Percentiles rank a stretch among this genome's conserved stretches.
phyloP scores from a whole-genome alignment of 2,113 vertebrate genomes.

The Trochalopteron elliotii region DNA sequence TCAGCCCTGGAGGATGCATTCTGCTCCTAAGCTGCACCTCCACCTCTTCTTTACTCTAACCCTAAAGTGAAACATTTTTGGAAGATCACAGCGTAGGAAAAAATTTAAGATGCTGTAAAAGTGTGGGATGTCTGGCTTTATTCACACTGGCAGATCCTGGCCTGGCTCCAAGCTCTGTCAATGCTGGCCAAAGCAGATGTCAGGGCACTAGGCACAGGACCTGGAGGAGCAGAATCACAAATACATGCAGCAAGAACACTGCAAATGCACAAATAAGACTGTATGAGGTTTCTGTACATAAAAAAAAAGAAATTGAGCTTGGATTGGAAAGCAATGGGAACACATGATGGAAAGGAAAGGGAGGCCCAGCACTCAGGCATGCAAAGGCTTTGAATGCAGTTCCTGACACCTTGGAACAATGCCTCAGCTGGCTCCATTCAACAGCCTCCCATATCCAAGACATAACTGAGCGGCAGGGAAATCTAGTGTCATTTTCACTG shows the following conservation, averaged over 20 bases:
- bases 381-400: neutral
- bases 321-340: neutral
- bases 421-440: neutral
- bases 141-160: neutral
- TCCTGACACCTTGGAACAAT: neutral
- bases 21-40: neutral
- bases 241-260: neutral
- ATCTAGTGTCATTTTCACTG: neutral
- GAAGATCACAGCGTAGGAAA: neutral
- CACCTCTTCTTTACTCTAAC: neutral
- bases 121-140: neutral
- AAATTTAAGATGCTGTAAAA: neutral
- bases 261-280: neutral
- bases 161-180: neutral
- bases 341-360: neutral
- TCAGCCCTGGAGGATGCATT: neutral
- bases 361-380: neutral
- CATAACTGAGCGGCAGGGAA: neutral
- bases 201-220: neutral
- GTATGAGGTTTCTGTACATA: neutral
- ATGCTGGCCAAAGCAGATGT: neutral
- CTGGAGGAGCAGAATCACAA: neutral
- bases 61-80: neutral
- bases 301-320: neutral
- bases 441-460: neutral